phyloP scores from a whole-genome alignment of 2,113 vertebrate genomes.

The Mohoua ochrocephala region DNA sequence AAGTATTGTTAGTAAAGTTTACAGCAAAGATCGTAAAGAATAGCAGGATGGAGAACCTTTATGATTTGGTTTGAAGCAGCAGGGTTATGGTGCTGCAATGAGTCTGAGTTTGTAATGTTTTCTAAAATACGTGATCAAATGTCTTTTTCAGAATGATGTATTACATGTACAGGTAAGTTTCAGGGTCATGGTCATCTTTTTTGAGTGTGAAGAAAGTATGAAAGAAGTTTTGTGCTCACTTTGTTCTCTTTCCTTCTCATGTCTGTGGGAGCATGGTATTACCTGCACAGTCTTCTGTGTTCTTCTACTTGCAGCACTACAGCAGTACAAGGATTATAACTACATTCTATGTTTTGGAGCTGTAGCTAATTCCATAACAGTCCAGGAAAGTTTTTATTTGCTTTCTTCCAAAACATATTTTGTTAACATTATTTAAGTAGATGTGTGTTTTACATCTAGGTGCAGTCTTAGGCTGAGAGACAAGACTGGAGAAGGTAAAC shows the following conservation, averaged over 20 bases:
- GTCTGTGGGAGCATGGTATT: neutral
- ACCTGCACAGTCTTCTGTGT: fast-evolving
- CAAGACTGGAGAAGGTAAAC: neutral
- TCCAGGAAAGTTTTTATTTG: neutral
- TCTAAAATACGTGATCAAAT: neutral
- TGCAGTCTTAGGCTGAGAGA: neutral
- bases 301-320: neutral
- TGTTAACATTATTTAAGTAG: neutral
- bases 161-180: neutral
- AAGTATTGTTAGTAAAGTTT: neutral
- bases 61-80: neutral
- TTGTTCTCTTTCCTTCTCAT: neutral
- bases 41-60: neutral
- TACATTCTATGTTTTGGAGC: neutral
- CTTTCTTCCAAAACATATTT: neutral
- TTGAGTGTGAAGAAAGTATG: neutral
- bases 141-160: neutral
- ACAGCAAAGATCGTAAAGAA: neutral
- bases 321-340: neutral
- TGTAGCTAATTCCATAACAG: neutral
- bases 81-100: neutral
- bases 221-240: neutral
- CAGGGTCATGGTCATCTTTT: neutral
- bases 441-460: neutral
- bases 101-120: neutral